Conservation (phyloP, 2,113 vertebrate genomes). For the Empidonax alnorum region DNA sequence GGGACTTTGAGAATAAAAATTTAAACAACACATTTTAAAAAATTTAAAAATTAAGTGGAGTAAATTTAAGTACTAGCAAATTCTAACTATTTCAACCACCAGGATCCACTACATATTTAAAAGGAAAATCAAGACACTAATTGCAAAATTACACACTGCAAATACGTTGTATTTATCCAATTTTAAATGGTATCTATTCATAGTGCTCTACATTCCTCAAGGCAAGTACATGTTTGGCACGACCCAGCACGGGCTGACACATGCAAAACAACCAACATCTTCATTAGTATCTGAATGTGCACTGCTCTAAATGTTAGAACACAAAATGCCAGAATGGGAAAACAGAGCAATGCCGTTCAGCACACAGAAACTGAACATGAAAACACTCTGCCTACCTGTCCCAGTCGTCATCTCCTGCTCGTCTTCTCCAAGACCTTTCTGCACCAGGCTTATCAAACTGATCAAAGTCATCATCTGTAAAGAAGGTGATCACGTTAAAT, state of each 20-base stretch:
- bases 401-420: slow-evolving; percentile 89
- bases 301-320: background rate
- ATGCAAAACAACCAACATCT: slow-evolving; percentile 2
- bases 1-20: background rate
- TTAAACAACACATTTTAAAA: background rate
- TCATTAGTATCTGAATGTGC: slow-evolving; percentile 26
- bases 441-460: slow-evolving; percentile 96
- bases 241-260: background rate
- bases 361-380: background rate
- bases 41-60: background rate
- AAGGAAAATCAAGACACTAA: background rate
- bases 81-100: background rate
- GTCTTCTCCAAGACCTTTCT: slow-evolving; percentile 91
- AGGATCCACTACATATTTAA: background rate
- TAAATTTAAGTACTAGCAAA: background rate
- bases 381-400: slow-evolving; percentile 82
- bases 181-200: background rate
- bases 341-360: background rate
- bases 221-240: background rate
- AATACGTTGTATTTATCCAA: background rate
- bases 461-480: slow-evolving; percentile 92
- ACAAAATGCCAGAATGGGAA: background rate
- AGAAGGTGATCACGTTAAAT: slow-evolving; percentile 10
- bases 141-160: background rate
- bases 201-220: background rate